Conservation (phyloP, 2,113 vertebrate species). For the Lipotes vexillifer region DNA sequence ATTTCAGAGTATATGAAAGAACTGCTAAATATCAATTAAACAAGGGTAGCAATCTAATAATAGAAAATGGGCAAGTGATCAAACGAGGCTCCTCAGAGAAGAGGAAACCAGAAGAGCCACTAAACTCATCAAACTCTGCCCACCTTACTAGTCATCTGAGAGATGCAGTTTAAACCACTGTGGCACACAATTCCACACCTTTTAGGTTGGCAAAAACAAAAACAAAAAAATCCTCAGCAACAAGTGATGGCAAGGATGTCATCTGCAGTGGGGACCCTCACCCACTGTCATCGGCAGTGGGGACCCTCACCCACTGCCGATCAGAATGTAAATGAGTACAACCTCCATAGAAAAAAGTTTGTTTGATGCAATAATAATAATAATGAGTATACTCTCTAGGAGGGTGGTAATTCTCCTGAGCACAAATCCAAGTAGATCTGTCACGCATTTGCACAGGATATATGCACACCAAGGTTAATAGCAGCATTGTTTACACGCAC, state of each 20-base stretch:
- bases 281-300: no score
- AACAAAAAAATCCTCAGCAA: not conserved
- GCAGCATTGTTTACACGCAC: not conserved
- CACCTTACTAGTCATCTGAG: not conserved
- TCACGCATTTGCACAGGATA: not conserved
- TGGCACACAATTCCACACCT: not conserved
- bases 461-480: not conserved
- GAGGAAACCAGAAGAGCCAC: not conserved
- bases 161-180: not conserved
- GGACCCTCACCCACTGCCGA: no score
- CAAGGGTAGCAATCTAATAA: not conserved
- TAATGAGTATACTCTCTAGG: not conserved
- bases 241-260: not conserved
- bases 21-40: not conserved
- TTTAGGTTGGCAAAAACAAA: not conserved
- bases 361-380: not conserved
- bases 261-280: no score
- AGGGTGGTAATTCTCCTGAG: not conserved
- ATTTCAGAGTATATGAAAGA: not conserved
- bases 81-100: not conserved
- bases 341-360: not conserved
- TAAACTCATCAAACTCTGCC: not conserved
- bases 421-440: not conserved
- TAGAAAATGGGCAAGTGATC: not conserved
- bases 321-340: not conserved